Percentiles rank a stretch among this genome's conserved stretches.
Evolutionary conservation across 2,113 vertebrate species (phyloP).

Genomic region (Jacana jacana): DNA sequence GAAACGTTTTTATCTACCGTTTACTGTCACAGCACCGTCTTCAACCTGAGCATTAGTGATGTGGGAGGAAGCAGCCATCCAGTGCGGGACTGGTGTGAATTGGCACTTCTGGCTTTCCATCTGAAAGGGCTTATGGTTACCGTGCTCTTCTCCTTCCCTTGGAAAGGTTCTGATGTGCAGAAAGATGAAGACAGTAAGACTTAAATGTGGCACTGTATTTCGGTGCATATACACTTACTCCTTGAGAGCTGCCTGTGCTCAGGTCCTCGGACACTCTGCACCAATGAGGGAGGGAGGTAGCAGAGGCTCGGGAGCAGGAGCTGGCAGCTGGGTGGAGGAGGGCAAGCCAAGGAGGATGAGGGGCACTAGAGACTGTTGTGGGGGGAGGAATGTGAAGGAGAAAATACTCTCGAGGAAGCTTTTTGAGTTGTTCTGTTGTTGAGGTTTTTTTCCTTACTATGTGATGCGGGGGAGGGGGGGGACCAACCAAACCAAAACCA

Average conservation of each 20-base stretch:
- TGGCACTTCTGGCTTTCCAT: not conserved
- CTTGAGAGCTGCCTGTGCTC: not conserved
- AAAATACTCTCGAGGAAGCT: not conserved
- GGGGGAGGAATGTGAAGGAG: not conserved
- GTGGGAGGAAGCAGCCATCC: not conserved
- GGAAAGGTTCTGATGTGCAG: not conserved
- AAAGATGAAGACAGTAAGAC: not conserved
- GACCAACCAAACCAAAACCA: not conserved
- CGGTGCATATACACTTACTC: not conserved
- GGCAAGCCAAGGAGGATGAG: not conserved
- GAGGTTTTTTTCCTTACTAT: not conserved
- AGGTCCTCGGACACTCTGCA: not conserved
- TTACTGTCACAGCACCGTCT: not conserved
- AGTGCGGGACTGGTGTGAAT: not conserved
- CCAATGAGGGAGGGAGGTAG: not conserved
- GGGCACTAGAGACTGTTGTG: not conserved
- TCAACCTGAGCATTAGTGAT: not conserved
- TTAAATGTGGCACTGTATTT: not conserved
- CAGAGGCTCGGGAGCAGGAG: not conserved
- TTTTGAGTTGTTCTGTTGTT: not conserved
- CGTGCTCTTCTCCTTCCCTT: not conserved
- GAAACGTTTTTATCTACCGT: fast-evolving
- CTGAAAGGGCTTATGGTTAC: not conserved
- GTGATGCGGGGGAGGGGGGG: too few relatives aligned
- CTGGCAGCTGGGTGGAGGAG: not conserved